Conservation (phyloP, 2,113 vertebrate species). For the Cardinalis cardinalis region DNA sequence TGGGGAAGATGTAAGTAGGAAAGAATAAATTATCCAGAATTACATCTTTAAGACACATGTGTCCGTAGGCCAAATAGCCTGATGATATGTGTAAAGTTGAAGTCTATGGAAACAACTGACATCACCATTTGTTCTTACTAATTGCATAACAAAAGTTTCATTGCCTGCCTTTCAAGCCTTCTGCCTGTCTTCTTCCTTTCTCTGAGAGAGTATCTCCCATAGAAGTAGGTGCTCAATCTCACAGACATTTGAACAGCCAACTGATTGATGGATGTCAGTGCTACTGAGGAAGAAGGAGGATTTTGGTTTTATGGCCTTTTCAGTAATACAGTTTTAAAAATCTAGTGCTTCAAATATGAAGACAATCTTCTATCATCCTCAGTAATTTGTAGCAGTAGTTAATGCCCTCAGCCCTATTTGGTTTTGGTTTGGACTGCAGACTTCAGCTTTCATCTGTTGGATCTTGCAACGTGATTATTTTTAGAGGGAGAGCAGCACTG, state of each 20-base stretch:
- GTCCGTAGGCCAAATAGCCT: neutral
- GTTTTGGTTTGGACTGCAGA: neutral
- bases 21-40: neutral
- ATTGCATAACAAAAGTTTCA: neutral
- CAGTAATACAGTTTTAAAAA: neutral
- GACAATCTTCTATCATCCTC: neutral
- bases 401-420: neutral
- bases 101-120: neutral
- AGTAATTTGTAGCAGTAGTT: neutral
- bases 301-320: neutral
- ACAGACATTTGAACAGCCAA: neutral
- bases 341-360: neutral
- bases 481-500: neutral
- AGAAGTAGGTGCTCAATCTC: neutral
- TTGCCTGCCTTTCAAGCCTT: neutral
- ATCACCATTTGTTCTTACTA: neutral
- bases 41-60: neutral
- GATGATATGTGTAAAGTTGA: neutral
- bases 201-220: neutral
- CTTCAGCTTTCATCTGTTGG: neutral
- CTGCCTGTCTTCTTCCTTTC: neutral
- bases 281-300: neutral
- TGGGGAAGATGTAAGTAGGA: neutral
- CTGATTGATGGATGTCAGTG: neutral
- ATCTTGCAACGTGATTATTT: neutral